Conservation (phyloP, 2,113 vertebrate genomes). For the Podarcis muralis region DNA sequence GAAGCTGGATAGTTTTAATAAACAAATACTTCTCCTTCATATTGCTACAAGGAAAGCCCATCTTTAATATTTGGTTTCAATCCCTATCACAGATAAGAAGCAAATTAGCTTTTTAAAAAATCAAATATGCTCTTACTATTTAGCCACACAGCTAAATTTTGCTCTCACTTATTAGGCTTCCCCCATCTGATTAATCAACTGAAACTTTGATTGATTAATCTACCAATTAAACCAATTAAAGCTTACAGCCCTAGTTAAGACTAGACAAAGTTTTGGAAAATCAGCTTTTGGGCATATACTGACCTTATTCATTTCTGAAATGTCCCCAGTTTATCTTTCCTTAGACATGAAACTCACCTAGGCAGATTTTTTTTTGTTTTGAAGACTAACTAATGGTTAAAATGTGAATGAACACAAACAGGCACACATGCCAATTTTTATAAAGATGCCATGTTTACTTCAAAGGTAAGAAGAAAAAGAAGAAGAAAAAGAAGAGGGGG, state of each 20-base stretch:
- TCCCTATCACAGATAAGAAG: neutral
- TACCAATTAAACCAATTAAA: neutral
- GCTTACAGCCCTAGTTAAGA: neutral
- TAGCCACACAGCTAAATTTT: slow-evolving; percentile 9
- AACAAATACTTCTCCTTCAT: neutral
- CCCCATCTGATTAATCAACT: neutral
- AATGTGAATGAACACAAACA: neutral
- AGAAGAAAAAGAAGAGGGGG: neutral
- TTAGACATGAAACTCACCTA: neutral
- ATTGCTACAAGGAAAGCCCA: neutral
- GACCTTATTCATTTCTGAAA: neutral
- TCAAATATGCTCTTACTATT: neutral
- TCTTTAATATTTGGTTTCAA: neutral
- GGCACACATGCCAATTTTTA: neutral
- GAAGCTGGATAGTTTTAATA: neutral
- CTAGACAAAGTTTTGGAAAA: neutral
- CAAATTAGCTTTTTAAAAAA: neutral
- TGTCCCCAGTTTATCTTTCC: neutral
- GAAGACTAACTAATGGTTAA: neutral
- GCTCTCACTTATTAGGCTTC: neutral
- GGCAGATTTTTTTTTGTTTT: neutral
- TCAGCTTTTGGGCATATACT: neutral
- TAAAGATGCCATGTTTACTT: neutral
- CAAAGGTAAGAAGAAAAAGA: neutral
- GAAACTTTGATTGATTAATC: neutral